Percentiles rank a stretch among this genome's conserved stretches.
Conservation (phyloP, 1,140 invertebrate species). For the Drosophila obscura region DNA sequence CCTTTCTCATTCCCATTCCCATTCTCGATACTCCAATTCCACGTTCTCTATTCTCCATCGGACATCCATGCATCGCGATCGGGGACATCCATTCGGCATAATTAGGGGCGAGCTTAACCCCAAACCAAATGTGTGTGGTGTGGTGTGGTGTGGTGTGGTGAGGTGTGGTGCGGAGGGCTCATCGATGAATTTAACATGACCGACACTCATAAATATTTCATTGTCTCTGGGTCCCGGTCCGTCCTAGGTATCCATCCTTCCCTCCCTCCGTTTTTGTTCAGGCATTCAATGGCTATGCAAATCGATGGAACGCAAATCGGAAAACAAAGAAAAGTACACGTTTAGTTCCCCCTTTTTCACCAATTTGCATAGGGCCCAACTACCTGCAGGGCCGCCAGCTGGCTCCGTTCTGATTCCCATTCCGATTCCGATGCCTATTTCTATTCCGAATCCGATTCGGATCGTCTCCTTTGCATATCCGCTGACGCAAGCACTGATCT, state of each 20-base stretch:
- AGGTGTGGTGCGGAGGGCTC: neutral
- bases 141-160: neutral
- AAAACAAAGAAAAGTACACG: constrained; percentile 47
- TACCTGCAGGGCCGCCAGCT: constrained; percentile 51
- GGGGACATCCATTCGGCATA: constrained; percentile 44
- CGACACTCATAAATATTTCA: constrained; percentile 73
- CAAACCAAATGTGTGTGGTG: constrained; percentile 19
- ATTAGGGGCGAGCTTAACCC: constrained; percentile 63
- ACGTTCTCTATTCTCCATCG: no score
- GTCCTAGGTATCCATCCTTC: constrained; percentile 3
- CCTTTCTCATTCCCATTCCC: no score
- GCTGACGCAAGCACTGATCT: constrained; percentile 57
- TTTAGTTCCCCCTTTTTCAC: constrained; percentile 35
- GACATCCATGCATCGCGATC: no score
- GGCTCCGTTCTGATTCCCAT: neutral
- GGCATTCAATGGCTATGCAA: constrained; percentile 74
- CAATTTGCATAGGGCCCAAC: constrained; percentile 62
- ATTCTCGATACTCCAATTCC: no score
- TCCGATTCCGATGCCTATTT: constrained; percentile 23
- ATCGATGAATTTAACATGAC: constrained; percentile 72
- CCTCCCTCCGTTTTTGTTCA: constrained; percentile 36
- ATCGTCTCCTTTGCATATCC: constrained; percentile 64
- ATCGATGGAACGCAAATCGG: constrained; percentile 63
- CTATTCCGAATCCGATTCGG: constrained; percentile 28
- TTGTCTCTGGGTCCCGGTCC: constrained; percentile 29